Base-by-base conservation (phyloP, 2,797 vertebrate genomes). In the Vespertilio murinus region DNA sequence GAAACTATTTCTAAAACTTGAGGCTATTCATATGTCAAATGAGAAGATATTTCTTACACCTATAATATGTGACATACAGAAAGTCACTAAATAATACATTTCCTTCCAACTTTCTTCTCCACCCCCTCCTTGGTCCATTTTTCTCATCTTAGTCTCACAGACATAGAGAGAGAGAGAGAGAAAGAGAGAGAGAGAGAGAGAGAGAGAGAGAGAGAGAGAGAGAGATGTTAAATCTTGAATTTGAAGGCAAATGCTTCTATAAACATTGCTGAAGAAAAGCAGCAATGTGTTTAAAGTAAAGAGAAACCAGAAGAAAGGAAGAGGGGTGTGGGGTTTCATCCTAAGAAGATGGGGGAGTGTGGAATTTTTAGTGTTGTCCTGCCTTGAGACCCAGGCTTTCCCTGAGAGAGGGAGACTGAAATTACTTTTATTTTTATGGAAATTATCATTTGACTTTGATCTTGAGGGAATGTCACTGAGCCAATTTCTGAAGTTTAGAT, bases 401-500 rank as follows among this genome's bases (percentile, higher is more conserved):
- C 78, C 38, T 38, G 85, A 88, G 64, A 91, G 23, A 83, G 23
- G 45, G 25, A 93, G 90, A 91, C 80, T 80, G 81, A 95, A 94
- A 90, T 93, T 82, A 80, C 86, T 96, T 94, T 96, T 88, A 78
- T 85, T 96, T 97, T 96, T 87, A 91, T 85, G 94, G 95, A 96
- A 96, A 96, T 95, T 93, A 91, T 94, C 52, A 17, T 93, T 84
- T 94, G 74, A 88, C 95, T 97, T 97, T 97, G 94, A 96, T 97
- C 95, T 96, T 96, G 88, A 93, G 87, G 75, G 75, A 96, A 94
- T 91, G 85, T 94, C 93, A 94, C 38, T 74, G 87, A 96, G 85
- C 88, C 88, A 97, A 95, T 87, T 92, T 94, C 81, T 88, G 87
- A 95, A 94, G 93, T 93, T 95, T 94, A 95, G 78, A 16, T 80